Conservation (phyloP, 1,140 invertebrate species). For the Nasonia vitripennis region DNA sequence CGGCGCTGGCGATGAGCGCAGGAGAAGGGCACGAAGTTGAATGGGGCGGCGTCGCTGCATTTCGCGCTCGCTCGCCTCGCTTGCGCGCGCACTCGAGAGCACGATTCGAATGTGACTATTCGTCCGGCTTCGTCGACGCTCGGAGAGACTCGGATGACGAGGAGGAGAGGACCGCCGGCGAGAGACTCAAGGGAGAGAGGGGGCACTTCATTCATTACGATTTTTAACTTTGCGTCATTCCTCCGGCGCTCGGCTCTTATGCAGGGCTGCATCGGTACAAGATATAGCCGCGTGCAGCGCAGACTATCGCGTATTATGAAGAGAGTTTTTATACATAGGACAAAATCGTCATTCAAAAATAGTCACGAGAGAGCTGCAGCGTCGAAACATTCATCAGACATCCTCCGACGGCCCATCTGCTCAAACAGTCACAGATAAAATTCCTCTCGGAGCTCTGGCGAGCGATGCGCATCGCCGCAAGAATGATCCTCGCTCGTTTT, state of each 20-base stretch:
- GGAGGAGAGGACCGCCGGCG: conserved; percentile 7
- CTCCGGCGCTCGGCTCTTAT: neutral
- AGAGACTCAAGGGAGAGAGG: neutral
- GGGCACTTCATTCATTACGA: conserved; percentile 46
- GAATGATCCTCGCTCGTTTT: too few relatives aligned
- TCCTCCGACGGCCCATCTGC: too few relatives aligned
- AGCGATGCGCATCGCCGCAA: too few relatives aligned
- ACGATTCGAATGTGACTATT: conserved; percentile 63
- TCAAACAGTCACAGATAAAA: too few relatives aligned
- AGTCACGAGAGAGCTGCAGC: too few relatives aligned
- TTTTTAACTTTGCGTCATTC: conserved; percentile 34
- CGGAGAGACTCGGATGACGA: conserved; percentile 54
- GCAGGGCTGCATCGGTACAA: neutral
- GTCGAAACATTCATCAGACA: too few relatives aligned
- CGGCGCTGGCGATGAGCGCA: neutral
- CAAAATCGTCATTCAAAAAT: too few relatives aligned
- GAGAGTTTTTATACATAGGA: too few relatives aligned
- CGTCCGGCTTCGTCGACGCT: conserved; percentile 54
- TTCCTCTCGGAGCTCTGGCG: neutral
- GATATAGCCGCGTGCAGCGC: too few relatives aligned
- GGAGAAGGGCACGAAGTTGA: neutral
- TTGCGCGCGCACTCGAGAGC: conserved; percentile 59
- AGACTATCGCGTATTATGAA: too few relatives aligned
- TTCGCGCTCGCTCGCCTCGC: conserved; percentile 50
- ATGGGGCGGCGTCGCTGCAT: conserved; percentile 8